Evolutionary conservation across 2,797 vertebrate genomes (phyloP), one percentile per base, ranked within the genome.

Genomic region (Choloepus didactylus): DNA sequence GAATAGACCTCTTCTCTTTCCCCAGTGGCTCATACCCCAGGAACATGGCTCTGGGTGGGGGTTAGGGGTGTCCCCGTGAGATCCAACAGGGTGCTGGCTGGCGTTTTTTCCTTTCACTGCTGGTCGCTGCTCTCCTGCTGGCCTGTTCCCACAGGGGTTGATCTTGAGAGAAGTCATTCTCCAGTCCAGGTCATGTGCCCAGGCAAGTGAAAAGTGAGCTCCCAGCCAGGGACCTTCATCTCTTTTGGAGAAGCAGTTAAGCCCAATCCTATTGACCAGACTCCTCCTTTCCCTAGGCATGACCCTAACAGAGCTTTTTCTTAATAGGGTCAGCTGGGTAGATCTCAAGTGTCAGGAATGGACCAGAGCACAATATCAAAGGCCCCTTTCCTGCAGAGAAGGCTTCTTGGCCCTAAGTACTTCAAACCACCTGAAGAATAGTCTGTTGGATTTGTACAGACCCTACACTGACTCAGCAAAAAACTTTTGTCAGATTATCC

Each of bases 401-500:
- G 16, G 41, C 41, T 23, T 35, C 5, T 9, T 1, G 72, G 35
- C 73, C 56, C 59, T 35, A 10, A 49, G 84, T 56, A n/a, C 46
- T 11, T 29, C 64, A 67, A 1, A 56, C 6, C 4, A 23, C 60
- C 11, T 2, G 72, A 60, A 69, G 70, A 29, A 19, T 6, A 64
- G 76, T 51, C 46, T 25, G 0, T 2, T 6, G 60, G 80, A 14
- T 91, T 97, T 96, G 97, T 97, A 96, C 97, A 97, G 97, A 96
- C 93, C 76, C 95, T 95, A 87, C 84, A 5, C 77, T 67, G 93
- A 79, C 97, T 94, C 96, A 89, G 94, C 97, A 97, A 97, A 97
- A n/a, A 97, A 98, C 97, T 97, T 92, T 93, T 97, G 46, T 46
- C 82, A 79, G 87, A 82, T 72, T 27, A 51, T 21, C 93, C 93